These are phyloP conservation scores for Calyptommatus sinebrachiatus DNA, from an alignment of 2,113 vertebrate species.

Conservation along the genomic window DNA sequence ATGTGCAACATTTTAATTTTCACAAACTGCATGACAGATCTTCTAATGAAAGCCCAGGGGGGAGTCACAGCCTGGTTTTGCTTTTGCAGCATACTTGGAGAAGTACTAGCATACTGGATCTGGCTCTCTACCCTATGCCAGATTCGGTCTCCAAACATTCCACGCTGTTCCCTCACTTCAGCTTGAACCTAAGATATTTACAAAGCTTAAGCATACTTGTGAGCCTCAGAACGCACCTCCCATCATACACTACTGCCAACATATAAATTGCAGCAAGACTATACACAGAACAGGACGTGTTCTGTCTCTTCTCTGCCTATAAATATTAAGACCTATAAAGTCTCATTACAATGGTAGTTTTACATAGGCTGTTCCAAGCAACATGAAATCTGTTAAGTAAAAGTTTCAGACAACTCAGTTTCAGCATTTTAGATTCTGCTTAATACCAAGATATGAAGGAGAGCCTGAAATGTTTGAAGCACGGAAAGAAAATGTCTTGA, in stretches of 20 bases:
- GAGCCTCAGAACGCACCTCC: conserved; percentile 68
- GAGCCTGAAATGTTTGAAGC: conserved; percentile 19
- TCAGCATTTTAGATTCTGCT: conserved; percentile 22
- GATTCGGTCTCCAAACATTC: conserved; percentile 67
- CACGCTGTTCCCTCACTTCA: conserved; percentile 63
- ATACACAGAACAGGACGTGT: conserved; percentile 64
- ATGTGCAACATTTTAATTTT: conserved; percentile 66
- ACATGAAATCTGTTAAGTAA: conserved; percentile 8
- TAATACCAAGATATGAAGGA: conserved; percentile 11
- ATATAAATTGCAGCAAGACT: conserved; percentile 73
- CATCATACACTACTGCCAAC: conserved; percentile 68
- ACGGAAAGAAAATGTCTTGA: not conserved
- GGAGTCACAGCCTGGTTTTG: conserved; percentile 29
- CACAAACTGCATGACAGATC: conserved; percentile 31
- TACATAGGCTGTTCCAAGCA: not conserved
- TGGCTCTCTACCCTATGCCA: conserved; percentile 33
- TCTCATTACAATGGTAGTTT: conserved; percentile 48
- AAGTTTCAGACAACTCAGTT: not conserved
- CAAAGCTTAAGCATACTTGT: conserved; percentile 75
- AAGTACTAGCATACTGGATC: conserved; percentile 38
- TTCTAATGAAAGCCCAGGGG: conserved; percentile 50
- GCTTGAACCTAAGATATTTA: conserved; percentile 82
- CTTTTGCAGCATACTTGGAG: conserved; percentile 52
- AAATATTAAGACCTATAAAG: conserved; percentile 61
- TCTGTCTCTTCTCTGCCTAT: conserved; percentile 51